Evolutionary conservation across 1,140 invertebrate genomes (phyloP), one percentile per base, ranked within the genome.

Genomic region (Limonius californicus): DNA sequence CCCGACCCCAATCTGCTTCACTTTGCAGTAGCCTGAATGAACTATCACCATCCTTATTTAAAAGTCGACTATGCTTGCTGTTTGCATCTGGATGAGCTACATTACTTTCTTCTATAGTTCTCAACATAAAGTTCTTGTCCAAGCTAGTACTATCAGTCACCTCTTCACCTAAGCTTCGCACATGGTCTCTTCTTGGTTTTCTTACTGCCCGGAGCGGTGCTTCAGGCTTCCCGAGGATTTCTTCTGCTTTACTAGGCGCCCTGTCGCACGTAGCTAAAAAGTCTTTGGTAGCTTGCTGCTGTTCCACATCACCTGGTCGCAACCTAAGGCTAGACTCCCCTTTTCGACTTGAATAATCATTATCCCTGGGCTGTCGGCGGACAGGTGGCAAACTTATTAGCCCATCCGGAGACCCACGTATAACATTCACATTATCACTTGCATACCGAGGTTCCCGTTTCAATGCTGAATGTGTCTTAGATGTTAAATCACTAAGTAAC

Each of bases 311-410:
- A 2, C 14, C 18, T 23, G 7, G 50, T 27, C 11, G 4, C 9
- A 30, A n/a, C 30, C 30, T 55, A 12, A 21, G 8, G 21, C 20
- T 30, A n/a, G 35, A 9, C 53, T 57, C 27, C n/a, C 3, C 1
- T 47, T 43, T 32, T 15, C 53, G 18, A 27, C 6, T 32, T 6
- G 53, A 55, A 55, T 55, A 23, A 23, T 21, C n/a, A 21, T 62
- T 56, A 32, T 70, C 66, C 8, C 59, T 45, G 30, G 54, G 63
- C 6, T 54, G 27, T 23, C 71, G 60, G 11, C 81, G 71, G 21
- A 82, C 79, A 0, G 80, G 80, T 47, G 80, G 80, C 63, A 81
- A 69, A 60, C 76, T 79, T 57, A 77, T 77, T 62, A 81, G 72
- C 39, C 63, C 69, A 23, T 69, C 62, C 18, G 57, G 60, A 14